These are phyloP conservation scores for Acanthococcus lagerstroemiae DNA, from an alignment of 2,888 invertebrate species.

Conservation along the genomic window DNA sequence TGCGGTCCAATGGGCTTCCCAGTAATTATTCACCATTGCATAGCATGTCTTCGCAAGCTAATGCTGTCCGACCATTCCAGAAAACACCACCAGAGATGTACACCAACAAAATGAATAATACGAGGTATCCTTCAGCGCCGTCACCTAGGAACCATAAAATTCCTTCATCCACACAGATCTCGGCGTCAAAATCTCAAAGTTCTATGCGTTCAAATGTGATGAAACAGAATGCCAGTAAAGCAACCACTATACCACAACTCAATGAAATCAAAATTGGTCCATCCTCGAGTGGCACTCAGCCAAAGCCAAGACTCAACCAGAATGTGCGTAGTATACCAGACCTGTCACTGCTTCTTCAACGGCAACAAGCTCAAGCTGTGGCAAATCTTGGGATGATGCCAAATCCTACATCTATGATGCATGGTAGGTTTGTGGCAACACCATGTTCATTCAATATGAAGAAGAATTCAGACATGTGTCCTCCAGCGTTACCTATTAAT, in stretches of 20 bases:
- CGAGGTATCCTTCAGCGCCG: not conserved
- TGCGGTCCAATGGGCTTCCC: not conserved
- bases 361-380: conserved; percentile 43
- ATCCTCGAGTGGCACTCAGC: conserved; percentile 33
- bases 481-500: not conserved
- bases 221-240: conserved; percentile 2
- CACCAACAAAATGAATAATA: not conserved
- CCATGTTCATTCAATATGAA: conserved; percentile 7
- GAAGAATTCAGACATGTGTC: conserved; percentile 8
- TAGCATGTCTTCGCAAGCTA: not conserved
- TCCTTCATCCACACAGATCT: not conserved
- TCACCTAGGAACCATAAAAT: not conserved
- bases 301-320: conserved; percentile 46
- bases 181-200: not conserved
- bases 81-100: not conserved
- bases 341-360: conserved; percentile 50
- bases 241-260: conserved; percentile 41
- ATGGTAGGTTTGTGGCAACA: not conserved
- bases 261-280: conserved; percentile 41
- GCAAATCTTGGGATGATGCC: not conserved
- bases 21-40: not conserved
- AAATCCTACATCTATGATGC: not conserved
- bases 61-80: not conserved
- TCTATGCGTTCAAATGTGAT: not conserved
- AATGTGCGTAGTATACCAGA: conserved; percentile 55